Evolutionary conservation across 2,888 invertebrate genomes (phyloP).

Genomic region (Hypercompe scribonia): DNA sequence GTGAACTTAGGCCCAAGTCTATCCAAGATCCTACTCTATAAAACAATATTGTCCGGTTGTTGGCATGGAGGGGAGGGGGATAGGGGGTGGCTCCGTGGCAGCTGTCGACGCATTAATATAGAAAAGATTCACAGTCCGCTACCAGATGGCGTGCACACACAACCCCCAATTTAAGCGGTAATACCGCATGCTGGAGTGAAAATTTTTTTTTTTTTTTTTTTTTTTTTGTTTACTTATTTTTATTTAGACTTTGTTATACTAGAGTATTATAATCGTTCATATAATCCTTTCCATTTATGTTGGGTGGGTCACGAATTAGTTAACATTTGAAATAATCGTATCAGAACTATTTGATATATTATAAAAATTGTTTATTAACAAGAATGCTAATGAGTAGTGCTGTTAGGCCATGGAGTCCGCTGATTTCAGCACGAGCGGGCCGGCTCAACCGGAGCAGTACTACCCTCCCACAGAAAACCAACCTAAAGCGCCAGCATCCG

Average conservation of each 20-base stretch:
- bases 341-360: no score
- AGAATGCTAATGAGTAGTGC: no score
- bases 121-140: conserved; percentile 63
- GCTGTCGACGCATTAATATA: conserved; percentile 70
- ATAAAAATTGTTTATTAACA: no score
- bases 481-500: no score
- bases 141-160: conserved; percentile 52
- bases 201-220: background rate
- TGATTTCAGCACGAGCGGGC: no score
- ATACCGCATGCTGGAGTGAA: conserved; percentile 25
- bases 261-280: no score
- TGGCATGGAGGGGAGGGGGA: background rate
- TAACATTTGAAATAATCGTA: no score
- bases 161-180: conserved; percentile 54
- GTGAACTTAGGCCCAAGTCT: background rate
- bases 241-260: background rate
- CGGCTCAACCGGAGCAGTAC: no score
- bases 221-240: background rate
- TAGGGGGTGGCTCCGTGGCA: conserved; percentile 36
- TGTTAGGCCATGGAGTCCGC: no score
- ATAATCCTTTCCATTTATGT: no score
- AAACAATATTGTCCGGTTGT: conserved; percentile 13
- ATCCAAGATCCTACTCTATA: background rate
- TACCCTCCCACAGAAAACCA: no score
- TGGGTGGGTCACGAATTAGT: no score